Evolutionary conservation across 2,888 invertebrate genomes (phyloP), one percentile per base, ranked within the genome.

Genomic region (Meloe dianella): DNA sequence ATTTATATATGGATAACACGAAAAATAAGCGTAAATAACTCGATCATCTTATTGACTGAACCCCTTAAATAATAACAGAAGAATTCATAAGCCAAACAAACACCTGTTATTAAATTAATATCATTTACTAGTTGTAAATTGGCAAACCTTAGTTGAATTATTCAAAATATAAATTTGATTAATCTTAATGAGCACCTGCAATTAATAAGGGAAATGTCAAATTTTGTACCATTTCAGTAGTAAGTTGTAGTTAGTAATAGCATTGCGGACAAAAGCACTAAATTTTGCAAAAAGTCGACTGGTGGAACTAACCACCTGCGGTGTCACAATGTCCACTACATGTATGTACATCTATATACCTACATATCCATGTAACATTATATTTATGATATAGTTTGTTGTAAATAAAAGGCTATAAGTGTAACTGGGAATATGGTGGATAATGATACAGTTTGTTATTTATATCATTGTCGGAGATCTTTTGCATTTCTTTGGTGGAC

Each of bases 381-480:
- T 24, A 51, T 51, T 51, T 51, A 51, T 24, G 51, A 24, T 51
- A 20, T 14, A 51, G 51, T 51, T 51, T 51, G 24, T 51, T 22
- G 2, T 22, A 24, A 51, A 51, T 24, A 51, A 51, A 51, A 51
- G 12, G 12, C 20, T 1, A 51, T 24, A 51, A 51, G 51, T 51
- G 51, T 10, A 51, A 51, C 51, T 51, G 51, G 24, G 51, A 51
- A 51, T 51, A 51, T 51, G 51, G 24, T 51, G 51, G 51, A 51
- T 51, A 51, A 51, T 51, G 24, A 24, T 10, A 24, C 22, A 51
- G 22, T 51, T 51, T 4, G 22, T 51, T 51, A 5, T n/a, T 38
- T 12, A 22, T 51, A 51, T 51, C 51, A 24, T 51, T 24, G 51
- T 22, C 24, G 22, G 22, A 22, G 51, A 51, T 51, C 51, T 51